phyloP scores from a whole-genome alignment of 2,113 vertebrate species.

The Beaufortia kweichowensis region DNA sequence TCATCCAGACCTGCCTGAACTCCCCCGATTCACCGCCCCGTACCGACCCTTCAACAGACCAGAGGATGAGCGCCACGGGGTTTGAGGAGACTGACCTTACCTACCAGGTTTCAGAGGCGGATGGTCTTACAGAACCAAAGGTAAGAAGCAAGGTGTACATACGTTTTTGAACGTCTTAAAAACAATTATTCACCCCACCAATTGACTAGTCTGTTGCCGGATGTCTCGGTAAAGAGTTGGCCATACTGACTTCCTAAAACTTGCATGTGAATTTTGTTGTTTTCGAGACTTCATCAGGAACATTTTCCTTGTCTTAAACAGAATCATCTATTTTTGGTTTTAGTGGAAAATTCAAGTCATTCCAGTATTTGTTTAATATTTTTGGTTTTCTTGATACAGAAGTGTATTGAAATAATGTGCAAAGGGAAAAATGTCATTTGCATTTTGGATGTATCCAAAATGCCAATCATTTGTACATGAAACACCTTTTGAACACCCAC shows the following conservation, averaged over 20 bases:
- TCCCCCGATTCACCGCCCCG: slow-evolving; percentile 87
- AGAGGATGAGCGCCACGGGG: slow-evolving; percentile 88
- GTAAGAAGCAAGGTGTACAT: slow-evolving; percentile 65
- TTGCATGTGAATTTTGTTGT: not conserved
- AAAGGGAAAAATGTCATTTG: not conserved
- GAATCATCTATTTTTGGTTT: not conserved
- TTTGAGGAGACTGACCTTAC: slow-evolving; percentile 90
- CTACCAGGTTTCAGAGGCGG: slow-evolving; percentile 86
- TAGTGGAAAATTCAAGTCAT: not conserved
- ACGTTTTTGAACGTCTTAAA: too few relatives aligned
- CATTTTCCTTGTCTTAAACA: not conserved
- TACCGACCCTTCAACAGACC: slow-evolving; percentile 83
- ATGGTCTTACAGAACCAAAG: slow-evolving; percentile 86
- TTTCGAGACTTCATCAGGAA: not conserved
- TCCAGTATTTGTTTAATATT: slow-evolving; percentile 5
- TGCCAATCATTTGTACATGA: not conserved
- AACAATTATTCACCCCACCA: too few relatives aligned
- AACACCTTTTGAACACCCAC: not conserved
- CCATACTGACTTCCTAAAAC: too few relatives aligned
- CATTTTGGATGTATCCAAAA: not conserved
- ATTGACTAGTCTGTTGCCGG: too few relatives aligned
- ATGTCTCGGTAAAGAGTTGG: too few relatives aligned
- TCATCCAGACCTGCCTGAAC: slow-evolving; percentile 90
- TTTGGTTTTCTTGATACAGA: not conserved
- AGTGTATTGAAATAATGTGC: not conserved